phyloP scores from a whole-genome alignment of 2,113 vertebrate species.

The Sinocyclocheilus anshuiensis region DNA sequence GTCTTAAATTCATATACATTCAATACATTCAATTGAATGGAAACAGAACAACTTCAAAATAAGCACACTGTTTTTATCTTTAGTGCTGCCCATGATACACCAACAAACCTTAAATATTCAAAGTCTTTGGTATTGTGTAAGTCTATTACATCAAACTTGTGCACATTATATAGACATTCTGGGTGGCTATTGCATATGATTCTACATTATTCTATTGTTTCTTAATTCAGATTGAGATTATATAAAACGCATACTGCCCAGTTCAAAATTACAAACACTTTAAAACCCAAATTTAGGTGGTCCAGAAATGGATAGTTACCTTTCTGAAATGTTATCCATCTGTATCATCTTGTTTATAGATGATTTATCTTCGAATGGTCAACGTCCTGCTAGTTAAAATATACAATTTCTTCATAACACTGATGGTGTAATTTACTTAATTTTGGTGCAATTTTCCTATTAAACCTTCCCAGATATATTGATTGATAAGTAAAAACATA shows the following conservation, averaged over 20 bases:
- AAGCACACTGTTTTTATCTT: neutral
- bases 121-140: conserved; percentile 49
- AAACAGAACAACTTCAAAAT: neutral
- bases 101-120: conserved; percentile 7
- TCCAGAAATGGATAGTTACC: neutral
- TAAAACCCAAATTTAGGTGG: neutral
- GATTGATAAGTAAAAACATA: conserved; percentile 25
- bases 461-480: conserved; percentile 14
- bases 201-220: conserved; percentile 26
- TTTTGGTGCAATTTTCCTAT: neutral
- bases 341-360: neutral
- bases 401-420: neutral
- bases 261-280: neutral
- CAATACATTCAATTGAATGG: neutral
- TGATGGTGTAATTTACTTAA: neutral
- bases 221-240: conserved; percentile 32
- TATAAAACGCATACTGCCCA: neutral
- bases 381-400: neutral
- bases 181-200: conserved; percentile 12
- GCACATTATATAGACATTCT: conserved; percentile 20
- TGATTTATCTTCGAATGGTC: neutral
- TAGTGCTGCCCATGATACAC: conserved; percentile 1
- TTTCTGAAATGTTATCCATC: neutral
- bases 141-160: conserved; percentile 10
- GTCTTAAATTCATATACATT: neutral